Evolutionary conservation across 2,113 vertebrate species (phyloP).

Genomic region (Phylloscopus trochilus): DNA sequence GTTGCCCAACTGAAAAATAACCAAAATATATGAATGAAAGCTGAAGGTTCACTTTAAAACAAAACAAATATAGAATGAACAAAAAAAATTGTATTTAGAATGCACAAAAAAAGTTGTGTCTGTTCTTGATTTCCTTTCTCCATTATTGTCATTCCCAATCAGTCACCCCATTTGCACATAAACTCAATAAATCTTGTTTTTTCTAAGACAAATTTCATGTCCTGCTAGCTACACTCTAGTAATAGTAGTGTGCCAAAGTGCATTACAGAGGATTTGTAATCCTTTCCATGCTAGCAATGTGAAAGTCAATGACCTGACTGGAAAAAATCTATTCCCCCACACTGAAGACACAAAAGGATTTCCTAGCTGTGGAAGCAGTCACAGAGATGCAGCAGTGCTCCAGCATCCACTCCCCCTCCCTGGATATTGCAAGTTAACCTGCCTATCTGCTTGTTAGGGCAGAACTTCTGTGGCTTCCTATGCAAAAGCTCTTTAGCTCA

Average conservation of each 20-base stretch:
- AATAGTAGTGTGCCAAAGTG: background rate
- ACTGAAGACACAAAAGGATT: background rate
- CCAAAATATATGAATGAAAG: background rate
- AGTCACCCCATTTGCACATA: background rate
- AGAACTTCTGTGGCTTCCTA: background rate
- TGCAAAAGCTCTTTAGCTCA: background rate
- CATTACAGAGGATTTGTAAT: background rate
- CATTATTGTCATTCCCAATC: background rate
- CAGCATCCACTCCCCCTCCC: accelerated
- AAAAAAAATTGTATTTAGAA: background rate
- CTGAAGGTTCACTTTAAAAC: background rate
- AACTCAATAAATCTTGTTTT: background rate
- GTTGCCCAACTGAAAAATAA: background rate
- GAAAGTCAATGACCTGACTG: background rate
- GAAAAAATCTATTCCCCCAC: background rate
- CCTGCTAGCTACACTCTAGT: background rate
- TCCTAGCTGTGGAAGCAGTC: background rate
- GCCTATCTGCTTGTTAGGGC: background rate
- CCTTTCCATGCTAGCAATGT: background rate
- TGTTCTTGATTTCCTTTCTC: background rate
- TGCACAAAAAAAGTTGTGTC: background rate
- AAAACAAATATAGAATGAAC: background rate
- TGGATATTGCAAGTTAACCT: background rate
- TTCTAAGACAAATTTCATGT: background rate
- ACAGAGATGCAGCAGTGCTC: background rate